Base-by-base conservation (phyloP, 1,140 invertebrate species). In the Phenacoccus solenopsis region DNA sequence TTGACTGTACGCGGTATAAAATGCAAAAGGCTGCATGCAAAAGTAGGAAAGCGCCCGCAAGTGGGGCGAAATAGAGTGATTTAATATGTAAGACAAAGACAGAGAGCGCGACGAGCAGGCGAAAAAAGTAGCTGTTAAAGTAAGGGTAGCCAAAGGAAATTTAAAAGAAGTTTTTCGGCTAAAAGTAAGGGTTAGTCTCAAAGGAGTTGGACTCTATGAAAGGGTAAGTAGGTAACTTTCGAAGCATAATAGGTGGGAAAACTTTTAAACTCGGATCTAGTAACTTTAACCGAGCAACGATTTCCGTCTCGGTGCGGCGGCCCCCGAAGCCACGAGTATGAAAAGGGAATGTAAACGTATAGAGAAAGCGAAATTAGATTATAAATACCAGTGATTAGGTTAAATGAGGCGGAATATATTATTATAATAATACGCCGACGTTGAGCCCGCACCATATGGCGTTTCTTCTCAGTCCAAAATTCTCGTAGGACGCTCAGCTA, bases 111-210 rank as follows among this genome's bases (percentile, higher is more conserved):
- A 69, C 12, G 30, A 32, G 21, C 3, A 30, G 16, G 28, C 13
- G 10, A 28, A 28, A 68, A 25, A 64, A 64, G 22, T 24, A 5
- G 2, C n/a, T 32, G 67, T 30, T 21, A 68, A 68, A 32, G 28
- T 21, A 28, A 68, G 67, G 30, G 30, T 28, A 35, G 28, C 67
- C 67, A 68, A 68, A 32, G 20, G 27, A 21, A 32, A 68, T 68
- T 68, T 68, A 21, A 32, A 68, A 32, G 27, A 35, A 35, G 25
- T 32, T 68, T 68, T 68, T 68, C 67, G 67, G 67, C 25, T 32
- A 25, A 28, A 68, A 68, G 67, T 68, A 24, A 68, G 28, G 27
- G 28, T 32, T 64, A 27, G 59, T 64, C 59, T 64, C 59, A 9
- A 24, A 64, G 59, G 59, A 64, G 59, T 25, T 27, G 3, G 21